These are phyloP conservation scores for Salvelinus fontinalis DNA, from an alignment of 2,113 vertebrate species.

Conservation along the genomic window DNA sequence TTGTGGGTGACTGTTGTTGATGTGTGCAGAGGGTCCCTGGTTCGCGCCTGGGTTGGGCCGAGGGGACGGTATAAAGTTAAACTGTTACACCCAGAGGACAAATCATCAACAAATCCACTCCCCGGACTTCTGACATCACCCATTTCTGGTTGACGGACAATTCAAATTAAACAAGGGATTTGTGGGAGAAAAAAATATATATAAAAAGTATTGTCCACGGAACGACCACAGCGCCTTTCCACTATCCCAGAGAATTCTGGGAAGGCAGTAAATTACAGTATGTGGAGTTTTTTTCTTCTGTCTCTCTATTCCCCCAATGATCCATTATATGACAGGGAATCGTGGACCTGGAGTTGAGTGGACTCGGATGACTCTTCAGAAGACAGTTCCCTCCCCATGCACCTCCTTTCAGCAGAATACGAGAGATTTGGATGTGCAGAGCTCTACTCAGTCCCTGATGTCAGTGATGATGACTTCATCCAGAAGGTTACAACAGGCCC, in stretches of 20 bases:
- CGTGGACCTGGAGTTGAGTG: slow-evolving; percentile 64
- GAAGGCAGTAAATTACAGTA: slow-evolving; percentile 64
- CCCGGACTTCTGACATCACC: slow-evolving; percentile 35
- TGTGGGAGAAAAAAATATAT: slow-evolving; percentile 19
- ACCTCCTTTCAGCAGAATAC: slow-evolving; percentile 53
- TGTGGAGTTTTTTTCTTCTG: slow-evolving; percentile 53
- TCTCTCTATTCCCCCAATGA: slow-evolving; percentile 66
- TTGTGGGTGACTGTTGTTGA: no score
- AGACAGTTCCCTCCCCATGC: slow-evolving; percentile 31
- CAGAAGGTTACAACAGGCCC: slow-evolving; percentile 44
- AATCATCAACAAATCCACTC: slow-evolving; percentile 32
- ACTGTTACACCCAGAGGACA: slow-evolving; percentile 11
- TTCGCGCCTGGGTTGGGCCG: no score
- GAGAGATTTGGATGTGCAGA: slow-evolving; percentile 63
- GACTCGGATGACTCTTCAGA: slow-evolving; percentile 68
- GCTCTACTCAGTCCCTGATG: slow-evolving; percentile 57
- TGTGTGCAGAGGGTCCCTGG: no score
- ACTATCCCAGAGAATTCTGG: slow-evolving; percentile 66
- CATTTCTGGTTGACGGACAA: slow-evolving; percentile 40
- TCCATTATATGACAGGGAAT: slow-evolving; percentile 75
- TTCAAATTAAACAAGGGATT: slow-evolving; percentile 59
- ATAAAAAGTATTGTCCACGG: slow-evolving; percentile 43
- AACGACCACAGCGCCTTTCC: slow-evolving; percentile 44
- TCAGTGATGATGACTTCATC: slow-evolving; percentile 72
- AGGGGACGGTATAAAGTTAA: no score